Base-by-base conservation (phyloP, 2,113 vertebrate species). In the Edolisoma coerulescens region DNA sequence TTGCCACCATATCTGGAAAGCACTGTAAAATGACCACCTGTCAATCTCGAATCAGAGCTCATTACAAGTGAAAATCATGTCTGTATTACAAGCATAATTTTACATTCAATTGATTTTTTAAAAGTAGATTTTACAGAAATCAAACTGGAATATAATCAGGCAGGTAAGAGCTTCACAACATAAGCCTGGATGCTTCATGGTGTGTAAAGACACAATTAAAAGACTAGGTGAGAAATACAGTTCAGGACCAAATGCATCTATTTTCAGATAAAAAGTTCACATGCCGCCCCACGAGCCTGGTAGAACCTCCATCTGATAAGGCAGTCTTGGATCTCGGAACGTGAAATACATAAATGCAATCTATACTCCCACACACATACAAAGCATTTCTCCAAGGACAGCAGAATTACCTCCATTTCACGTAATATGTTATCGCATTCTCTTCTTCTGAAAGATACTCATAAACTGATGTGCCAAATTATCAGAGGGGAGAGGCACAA, bases 191-290 rank as follows among this genome's bases (percentile, higher is more conserved):
- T 89, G 67, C 61, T 93, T 94, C 50, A 57, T 79, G 50, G n/a
- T 61, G 53, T 83, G 71, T 74, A 96, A 81, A 97, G 83, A 67
- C 23, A 50, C 22, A 96, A 90, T 93, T 96, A 93, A 95, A 95
- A 92, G 78, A 87, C 13, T 32, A 87, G 70, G 77, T 79, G n/a
- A 75, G 87, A 96, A 78, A 26, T 27, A 80, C 32, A 35, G 22
- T 60, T 96, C 84, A 91, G 89, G 91, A 78, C 37, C 59, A 52
- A 61, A 92, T n/a, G 12, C 7, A 1, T 75, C 68, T 92, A 24
- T 90, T 86, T 96, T 93, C 90, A 86, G 35, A 89, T 42, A 75
- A 3, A n/a, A 57, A 81, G 56, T 65, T 96, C 88, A 92, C 87
- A 67, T 18, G 53, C 28, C 14, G 7, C 33, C 74, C 68, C 94